Conservation (phyloP, 2,888 invertebrate species). For the Caenorhabditis angaria region DNA sequence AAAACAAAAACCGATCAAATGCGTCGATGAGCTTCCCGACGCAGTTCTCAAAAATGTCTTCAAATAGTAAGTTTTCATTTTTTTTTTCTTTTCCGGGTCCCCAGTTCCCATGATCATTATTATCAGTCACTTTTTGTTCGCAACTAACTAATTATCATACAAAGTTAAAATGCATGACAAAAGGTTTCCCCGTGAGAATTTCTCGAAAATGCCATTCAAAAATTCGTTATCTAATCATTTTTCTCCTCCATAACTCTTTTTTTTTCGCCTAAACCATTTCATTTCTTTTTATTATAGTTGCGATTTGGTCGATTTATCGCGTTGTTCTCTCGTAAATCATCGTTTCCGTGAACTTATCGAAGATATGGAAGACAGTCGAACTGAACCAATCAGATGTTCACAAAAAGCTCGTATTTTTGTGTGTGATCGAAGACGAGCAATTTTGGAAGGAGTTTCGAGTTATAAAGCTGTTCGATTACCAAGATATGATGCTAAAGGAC, state of each 20-base stretch:
- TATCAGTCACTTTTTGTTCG: too few species aligned
- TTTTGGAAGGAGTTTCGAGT: conserved; percentile 24
- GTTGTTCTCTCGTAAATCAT: conserved; percentile 20
- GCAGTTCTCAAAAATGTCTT: conserved; percentile 10
- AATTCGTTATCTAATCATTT: background rate
- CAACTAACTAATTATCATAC: too few species aligned
- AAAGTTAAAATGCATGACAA: background rate
- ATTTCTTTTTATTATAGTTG: too few species aligned
- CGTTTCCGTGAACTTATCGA: conserved; percentile 33
- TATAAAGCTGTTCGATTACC: background rate
- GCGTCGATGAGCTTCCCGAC: conserved; percentile 18
- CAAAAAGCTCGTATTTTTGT: conserved; percentile 37
- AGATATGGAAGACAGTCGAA: conserved; percentile 24
- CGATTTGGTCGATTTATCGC: conserved; percentile 27
- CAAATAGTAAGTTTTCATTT: conserved; percentile 16
- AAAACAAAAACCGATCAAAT: background rate
- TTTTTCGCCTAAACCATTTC: too few species aligned
- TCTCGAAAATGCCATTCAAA: background rate
- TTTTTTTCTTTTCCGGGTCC: too few species aligned
- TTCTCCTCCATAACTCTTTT: conserved; percentile 8
- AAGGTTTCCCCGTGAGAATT: background rate
- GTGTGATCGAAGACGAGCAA: conserved; percentile 34
- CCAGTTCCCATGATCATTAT: too few species aligned
- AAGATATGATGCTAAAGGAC: background rate
- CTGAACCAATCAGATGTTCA: conserved; percentile 13